These are phyloP conservation scores for Sesamia nonagrioides DNA, from an alignment of 1,140 invertebrate species.

Conservation along the genomic window DNA sequence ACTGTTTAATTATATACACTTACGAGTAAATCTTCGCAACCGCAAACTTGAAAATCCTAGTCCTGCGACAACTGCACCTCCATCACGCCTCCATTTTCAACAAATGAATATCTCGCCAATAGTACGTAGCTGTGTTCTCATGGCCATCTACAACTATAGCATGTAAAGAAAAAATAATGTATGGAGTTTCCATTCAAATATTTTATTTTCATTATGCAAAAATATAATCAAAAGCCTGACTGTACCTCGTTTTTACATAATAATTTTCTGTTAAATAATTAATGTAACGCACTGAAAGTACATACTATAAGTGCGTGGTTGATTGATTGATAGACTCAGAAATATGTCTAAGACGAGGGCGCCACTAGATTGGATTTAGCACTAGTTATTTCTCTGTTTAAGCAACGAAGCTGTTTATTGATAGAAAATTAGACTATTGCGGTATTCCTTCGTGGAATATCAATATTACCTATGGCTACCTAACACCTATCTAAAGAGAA, in stretches of 20 bases:
- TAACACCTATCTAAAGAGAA: too few relatives aligned
- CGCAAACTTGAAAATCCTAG: conserved; percentile 79
- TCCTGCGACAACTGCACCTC: conserved; percentile 78
- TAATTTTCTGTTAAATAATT: not conserved
- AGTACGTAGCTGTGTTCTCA: conserved; percentile 54
- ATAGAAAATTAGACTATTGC: too few relatives aligned
- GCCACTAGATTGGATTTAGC: not conserved
- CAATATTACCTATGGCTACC: too few relatives aligned
- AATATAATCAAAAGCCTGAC: not conserved
- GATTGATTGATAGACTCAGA: not conserved
- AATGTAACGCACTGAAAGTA: not conserved
- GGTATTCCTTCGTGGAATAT: too few relatives aligned
- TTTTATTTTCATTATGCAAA: not conserved
- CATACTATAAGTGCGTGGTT: not conserved
- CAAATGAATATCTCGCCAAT: conserved; percentile 76
- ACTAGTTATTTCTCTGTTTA: too few relatives aligned
- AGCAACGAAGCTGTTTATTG: too few relatives aligned
- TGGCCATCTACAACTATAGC: conserved; percentile 50
- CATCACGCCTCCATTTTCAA: conserved; percentile 86
- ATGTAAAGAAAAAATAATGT: conserved; percentile 42
- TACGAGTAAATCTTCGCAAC: conserved; percentile 75
- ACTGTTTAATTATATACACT: conserved; percentile 67
- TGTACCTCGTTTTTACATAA: not conserved
- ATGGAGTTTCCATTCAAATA: not conserved
- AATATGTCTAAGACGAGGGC: not conserved